A percentile compares a stretch with the other conserved stretches of the same genome.
Evolutionary conservation across 2,888 invertebrate species (phyloP).

Genomic region (Macrosoma leucophasiata): DNA sequence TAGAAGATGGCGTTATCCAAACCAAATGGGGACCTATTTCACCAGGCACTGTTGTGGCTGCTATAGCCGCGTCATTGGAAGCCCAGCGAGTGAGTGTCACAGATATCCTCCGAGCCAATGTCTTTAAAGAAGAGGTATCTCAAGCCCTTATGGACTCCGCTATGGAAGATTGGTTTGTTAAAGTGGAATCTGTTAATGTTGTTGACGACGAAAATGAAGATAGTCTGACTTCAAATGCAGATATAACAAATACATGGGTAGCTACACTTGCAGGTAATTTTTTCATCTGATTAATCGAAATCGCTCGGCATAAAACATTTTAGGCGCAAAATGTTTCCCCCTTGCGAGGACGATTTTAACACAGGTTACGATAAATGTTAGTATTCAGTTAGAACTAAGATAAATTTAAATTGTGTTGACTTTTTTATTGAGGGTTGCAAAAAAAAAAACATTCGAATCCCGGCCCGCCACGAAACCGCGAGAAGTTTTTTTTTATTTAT

Average conservation of each 20-base stretch:
- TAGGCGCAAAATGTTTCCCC: no score
- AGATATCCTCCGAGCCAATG: constrained; percentile 59
- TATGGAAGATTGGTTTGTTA: constrained; percentile 52
- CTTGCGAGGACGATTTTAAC: no score
- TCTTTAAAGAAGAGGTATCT: constrained; percentile 55
- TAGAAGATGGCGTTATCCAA: constrained; percentile 79
- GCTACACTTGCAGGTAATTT: constrained; percentile 79
- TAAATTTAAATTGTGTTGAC: no score
- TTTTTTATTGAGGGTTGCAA: no score
- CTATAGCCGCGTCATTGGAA: constrained; percentile 77
- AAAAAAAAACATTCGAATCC: no score
- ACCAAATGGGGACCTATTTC: constrained; percentile 78
- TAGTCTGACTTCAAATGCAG: constrained; percentile 16
- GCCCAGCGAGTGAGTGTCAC: constrained; percentile 70
- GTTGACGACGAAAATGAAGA: constrained; percentile 12
- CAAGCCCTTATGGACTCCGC: constrained; percentile 52
- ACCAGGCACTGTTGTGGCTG: constrained; percentile 75
- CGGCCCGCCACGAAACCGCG: no score
- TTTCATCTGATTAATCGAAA: no score
- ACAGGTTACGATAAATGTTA: no score
- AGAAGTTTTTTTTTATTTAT: no score
- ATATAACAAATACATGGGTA: constrained; percentile 77
- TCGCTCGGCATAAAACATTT: no score
- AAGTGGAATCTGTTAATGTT: constrained; percentile 45
- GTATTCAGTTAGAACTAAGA: no score